Conservation (phyloP, 2,113 vertebrate species). For the Oreochromis spilurus region DNA sequence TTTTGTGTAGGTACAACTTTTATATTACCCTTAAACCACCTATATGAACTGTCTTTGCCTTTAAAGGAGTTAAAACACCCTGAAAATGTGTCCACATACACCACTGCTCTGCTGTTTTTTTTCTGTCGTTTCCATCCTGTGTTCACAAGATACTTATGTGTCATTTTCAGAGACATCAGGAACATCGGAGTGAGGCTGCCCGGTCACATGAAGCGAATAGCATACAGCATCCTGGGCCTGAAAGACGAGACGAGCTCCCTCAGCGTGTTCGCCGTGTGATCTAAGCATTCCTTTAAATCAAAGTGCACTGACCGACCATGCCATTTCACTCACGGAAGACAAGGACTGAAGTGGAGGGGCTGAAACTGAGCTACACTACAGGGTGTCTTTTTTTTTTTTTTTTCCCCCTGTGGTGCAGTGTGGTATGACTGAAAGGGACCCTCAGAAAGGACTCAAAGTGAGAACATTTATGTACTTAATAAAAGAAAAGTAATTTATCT, state of each 20-base stretch:
- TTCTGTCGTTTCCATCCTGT: neutral
- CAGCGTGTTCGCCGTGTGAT: conserved; percentile 79
- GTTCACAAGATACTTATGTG: neutral
- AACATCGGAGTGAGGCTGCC: conserved; percentile 88
- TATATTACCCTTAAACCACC: neutral
- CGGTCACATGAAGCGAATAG: conserved; percentile 92
- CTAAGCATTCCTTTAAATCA: conserved; percentile 45
- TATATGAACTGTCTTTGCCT: neutral
- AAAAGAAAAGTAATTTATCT: conserved; percentile 44
- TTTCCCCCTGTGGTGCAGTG: neutral
- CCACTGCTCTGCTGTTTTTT: neutral
- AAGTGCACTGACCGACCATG: conserved; percentile 57
- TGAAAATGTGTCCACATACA: neutral
- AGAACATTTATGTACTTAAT: conserved; percentile 62
- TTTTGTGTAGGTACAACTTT: neutral
- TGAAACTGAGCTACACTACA: neutral
- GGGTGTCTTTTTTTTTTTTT: neutral
- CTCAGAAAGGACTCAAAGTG: conserved; percentile 46
- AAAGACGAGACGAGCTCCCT: conserved; percentile 82
- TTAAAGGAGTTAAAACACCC: neutral
- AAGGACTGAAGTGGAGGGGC: conserved; percentile 6
- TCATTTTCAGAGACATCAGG: conserved; percentile 81
- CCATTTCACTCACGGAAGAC: conserved; percentile 44
- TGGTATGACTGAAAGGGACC: conserved; percentile 49
- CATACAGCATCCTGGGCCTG: conserved; percentile 89